Evolutionary conservation across 2,113 vertebrate species (phyloP).

Genomic region (Dromiciops gliroides): DNA sequence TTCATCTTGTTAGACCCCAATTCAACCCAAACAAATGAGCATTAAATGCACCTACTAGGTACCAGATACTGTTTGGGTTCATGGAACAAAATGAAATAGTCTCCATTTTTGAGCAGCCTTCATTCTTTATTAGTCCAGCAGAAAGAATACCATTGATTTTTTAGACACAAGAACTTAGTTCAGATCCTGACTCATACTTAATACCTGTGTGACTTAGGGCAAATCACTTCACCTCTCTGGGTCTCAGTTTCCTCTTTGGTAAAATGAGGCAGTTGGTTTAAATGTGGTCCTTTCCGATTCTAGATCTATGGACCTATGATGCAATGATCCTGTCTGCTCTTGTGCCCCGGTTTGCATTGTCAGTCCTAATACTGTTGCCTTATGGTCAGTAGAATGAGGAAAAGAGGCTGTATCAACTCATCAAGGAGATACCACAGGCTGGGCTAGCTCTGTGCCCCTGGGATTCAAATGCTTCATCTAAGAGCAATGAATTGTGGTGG

Average conservation of each 20-base stretch:
- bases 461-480: not conserved
- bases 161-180: no score
- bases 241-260: no score
- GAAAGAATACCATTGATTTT: no score
- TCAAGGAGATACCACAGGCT: not conserved
- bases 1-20: not conserved
- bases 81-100: not conserved
- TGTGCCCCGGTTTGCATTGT: not conserved
- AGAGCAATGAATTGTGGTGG: not conserved
- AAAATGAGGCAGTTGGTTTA: no score
- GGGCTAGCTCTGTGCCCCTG: not conserved
- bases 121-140: no score
- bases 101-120: not conserved
- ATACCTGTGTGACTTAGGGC: no score
- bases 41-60: not conserved
- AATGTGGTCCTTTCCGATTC: no score
- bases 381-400: not conserved
- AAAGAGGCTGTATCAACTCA: not conserved
- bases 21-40: not conserved
- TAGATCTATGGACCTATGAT: not conserved
- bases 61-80: not conserved
- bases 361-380: not conserved
- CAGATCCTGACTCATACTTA: no score
- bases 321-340: not conserved
- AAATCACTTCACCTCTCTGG: no score